Evolutionary conservation across 2,113 vertebrate species (phyloP), one percentile per base, ranked within the genome.

Genomic region (Hymenochirus boettgeri): DNA sequence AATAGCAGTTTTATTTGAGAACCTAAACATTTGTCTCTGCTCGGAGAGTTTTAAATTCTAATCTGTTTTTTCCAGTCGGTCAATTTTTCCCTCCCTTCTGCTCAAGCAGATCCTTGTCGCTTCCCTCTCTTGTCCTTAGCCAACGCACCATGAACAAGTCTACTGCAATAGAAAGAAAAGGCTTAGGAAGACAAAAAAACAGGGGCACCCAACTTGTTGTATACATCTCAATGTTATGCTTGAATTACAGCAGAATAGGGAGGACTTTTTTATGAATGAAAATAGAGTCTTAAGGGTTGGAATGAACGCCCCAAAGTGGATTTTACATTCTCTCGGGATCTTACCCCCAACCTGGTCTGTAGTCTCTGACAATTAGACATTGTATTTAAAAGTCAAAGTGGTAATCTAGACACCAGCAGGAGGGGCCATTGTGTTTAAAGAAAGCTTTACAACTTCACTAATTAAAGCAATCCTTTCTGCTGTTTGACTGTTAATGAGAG

Each of bases 401-500:
- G 73, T 82, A 80, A 84, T 84, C 80, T 81, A 74, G 31, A 61
- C 70, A 76, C 71, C 81, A 77, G 86, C 77, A 74, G 83, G 82
- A 73, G 78, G 73, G 77, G 29, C 70, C 55, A 76, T 79, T 61
- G 73, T 72, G 71, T 80, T n/a, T 58, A 58, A 76, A 81, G 72
- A 73, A 78, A 82, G 75, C 80, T 77, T 77, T 81, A 75, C 82
- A 74, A 74, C 75, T 64, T 71, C 72, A 73, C 80, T 89, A 83
- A 87, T 88, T 85, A 86, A 83, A 82, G 77, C 72, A 64, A 78
- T 82, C 78, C 76, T 80, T 80, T 75, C 77, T 79, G 76, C 72
- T 61, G 67, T 48, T 4, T 42, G 61, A 70, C 75, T 69, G 79
- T 78, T 84, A 79, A 79, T 74, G 83, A 86, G 77, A 80, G 70